Evolutionary conservation across 2,113 vertebrate species (phyloP).

Genomic region (Rhombomys opimus): DNA sequence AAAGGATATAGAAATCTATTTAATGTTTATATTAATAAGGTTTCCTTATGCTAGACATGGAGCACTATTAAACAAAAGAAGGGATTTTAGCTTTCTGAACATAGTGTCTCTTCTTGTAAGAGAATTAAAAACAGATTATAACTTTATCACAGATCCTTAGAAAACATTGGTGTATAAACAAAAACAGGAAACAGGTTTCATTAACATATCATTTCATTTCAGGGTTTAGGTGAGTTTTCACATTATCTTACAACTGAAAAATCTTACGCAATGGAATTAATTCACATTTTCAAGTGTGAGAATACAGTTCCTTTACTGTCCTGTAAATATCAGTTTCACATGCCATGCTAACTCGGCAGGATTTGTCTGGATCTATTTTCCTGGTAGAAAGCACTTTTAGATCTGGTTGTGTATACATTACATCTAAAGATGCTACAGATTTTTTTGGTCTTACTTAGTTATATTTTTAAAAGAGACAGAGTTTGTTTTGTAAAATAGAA

Average conservation of each 20-base stretch:
- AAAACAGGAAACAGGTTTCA: conserved; percentile 38
- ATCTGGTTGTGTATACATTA: background rate
- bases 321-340: conserved; percentile 30
- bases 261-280: background rate
- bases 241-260: conserved; percentile 2
- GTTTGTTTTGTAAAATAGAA: background rate
- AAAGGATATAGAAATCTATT: background rate
- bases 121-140: conserved; percentile 46
- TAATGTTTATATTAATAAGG: background rate
- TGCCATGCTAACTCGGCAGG: conserved; percentile 2
- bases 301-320: background rate
- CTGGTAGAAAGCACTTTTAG: background rate
- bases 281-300: conserved; percentile 7
- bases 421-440: background rate
- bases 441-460: conserved; percentile 1
- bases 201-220: conserved; percentile 1
- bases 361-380: background rate
- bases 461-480: background rate
- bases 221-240: background rate
- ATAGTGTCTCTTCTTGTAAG: background rate
- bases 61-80: conserved; percentile 11
- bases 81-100: conserved; percentile 36
- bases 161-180: background rate
- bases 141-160: background rate
- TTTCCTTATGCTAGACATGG: conserved; percentile 6